Evolutionary conservation across 2,888 invertebrate genomes (phyloP), one percentile per base, ranked within the genome.

Genomic region (Spilosoma lubricipeda): DNA sequence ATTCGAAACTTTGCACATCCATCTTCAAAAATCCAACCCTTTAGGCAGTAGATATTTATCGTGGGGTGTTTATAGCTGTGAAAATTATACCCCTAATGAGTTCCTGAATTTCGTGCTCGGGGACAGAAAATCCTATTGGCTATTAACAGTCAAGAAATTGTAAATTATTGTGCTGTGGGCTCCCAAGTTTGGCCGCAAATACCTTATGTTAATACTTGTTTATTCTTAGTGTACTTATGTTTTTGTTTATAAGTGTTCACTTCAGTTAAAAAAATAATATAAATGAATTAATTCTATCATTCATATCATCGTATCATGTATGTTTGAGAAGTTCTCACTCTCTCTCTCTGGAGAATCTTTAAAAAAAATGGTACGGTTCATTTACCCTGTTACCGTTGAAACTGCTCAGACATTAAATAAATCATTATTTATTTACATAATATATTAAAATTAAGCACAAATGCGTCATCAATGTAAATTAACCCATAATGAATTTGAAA

Each of bases 11-110:
- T 85, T 73, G 5, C 64, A 77, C 83, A 76, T 81, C 77, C 71
- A 68, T 75, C 77, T 82, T 83, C 85, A 85, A 86, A 88, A 88
- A 87, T 86, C 80, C 81, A 85, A 86, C 88, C 90, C 90, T 84
- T 84, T 86, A 93, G 91, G 94, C 95, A 94, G 91, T 87, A 90
- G 94, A 94, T 95, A 94, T 95, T 95, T 95, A 95, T 95, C 93
- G 94, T 87, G 80, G 82, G 90, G 93, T 95, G 95, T 95, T 95
- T 95, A 95, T 95, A 94, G 92, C 95, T 90, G 90, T 89, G 94
- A 95, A 94, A 95, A 95, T 95, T 95, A 95, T 95, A 91, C 94
- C 92, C 93, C 91, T 95, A 95, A 95, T 95, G 95, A 95, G 94
- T 95, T 94, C 93, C 92, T 93, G 92, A 94, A 94, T 90, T 90